phyloP scores from a whole-genome alignment of 2,888 invertebrate species.

The Sympetrum striolatum region DNA sequence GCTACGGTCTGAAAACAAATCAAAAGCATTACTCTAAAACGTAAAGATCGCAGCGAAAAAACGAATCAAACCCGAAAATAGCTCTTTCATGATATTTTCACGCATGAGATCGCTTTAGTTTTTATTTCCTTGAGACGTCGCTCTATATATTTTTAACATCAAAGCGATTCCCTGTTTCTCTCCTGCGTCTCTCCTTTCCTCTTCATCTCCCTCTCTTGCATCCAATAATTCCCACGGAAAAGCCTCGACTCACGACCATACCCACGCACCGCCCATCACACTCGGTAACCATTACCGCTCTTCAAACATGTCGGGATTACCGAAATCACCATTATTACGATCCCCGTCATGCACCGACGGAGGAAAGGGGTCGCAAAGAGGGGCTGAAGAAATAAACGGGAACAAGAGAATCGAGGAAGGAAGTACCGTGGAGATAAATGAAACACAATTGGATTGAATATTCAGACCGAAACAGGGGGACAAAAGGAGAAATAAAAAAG shows the following conservation, averaged over 20 bases:
- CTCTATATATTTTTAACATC: background rate
- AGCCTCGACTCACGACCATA: background rate
- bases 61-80: too few relatives aligned
- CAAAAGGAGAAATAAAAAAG: too few relatives aligned
- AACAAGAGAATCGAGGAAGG: too few relatives aligned
- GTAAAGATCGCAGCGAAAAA: too few relatives aligned
- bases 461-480: too few relatives aligned
- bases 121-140: too few relatives aligned
- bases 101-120: too few relatives aligned
- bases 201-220: background rate
- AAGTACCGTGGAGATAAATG: too few relatives aligned
- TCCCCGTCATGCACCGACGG: background rate
- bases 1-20: too few relatives aligned
- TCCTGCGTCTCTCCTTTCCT: background rate
- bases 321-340: constrained; percentile 26
- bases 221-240: constrained; percentile 20
- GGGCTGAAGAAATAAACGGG: background rate
- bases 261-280: background rate
- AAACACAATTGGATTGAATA: too few relatives aligned
- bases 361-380: background rate
- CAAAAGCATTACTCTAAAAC: too few relatives aligned
- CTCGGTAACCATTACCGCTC: constrained; percentile 19
- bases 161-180: background rate
- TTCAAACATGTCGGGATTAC: constrained; percentile 33
- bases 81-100: too few relatives aligned